These are phyloP conservation scores for Gryllus bimaculatus DNA, from an alignment of 1,140 invertebrate species.

Conservation along the genomic window DNA sequence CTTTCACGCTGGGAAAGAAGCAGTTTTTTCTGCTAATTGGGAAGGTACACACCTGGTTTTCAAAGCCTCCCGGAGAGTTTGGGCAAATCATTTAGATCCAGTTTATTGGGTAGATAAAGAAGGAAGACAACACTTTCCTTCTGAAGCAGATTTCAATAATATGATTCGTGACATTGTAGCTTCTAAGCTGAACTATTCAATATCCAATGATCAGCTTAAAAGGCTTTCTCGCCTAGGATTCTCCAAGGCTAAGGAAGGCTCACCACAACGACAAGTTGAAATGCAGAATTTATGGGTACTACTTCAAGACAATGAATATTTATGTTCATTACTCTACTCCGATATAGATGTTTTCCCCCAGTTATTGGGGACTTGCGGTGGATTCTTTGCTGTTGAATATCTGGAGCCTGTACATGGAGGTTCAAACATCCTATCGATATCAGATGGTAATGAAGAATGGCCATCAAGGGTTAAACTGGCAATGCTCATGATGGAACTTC, in stretches of 20 bases:
- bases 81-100: slow-evolving; percentile 13
- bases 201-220: slow-evolving; percentile 37
- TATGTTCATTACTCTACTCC: slow-evolving; percentile 46
- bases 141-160: slow-evolving; percentile 40
- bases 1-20: slow-evolving; percentile 44
- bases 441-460: slow-evolving; percentile 38
- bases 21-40: slow-evolving; percentile 46
- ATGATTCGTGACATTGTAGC: slow-evolving; percentile 39
- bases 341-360: slow-evolving; percentile 51
- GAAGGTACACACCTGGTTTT: slow-evolving; percentile 42
- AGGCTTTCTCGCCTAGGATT: slow-evolving; percentile 25
- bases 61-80: slow-evolving; percentile 37
- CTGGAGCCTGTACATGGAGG: slow-evolving; percentile 37
- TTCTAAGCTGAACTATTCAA: slow-evolving; percentile 42
- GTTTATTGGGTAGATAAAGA: slow-evolving; percentile 38
- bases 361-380: slow-evolving; percentile 55
- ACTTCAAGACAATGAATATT: slow-evolving; percentile 55
- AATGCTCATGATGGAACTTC: slow-evolving; percentile 48
- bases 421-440: slow-evolving; percentile 32
- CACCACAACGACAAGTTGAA: slow-evolving; percentile 36
- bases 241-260: slow-evolving; percentile 7
- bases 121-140: slow-evolving; percentile 39
- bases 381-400: slow-evolving; percentile 50
- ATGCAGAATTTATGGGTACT: slow-evolving; percentile 52
- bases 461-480: slow-evolving; percentile 40